Percentiles rank a stretch among this genome's conserved stretches.
Evolutionary conservation across 2,797 vertebrate species (phyloP).

Genomic region (Esox masquinongy): DNA sequence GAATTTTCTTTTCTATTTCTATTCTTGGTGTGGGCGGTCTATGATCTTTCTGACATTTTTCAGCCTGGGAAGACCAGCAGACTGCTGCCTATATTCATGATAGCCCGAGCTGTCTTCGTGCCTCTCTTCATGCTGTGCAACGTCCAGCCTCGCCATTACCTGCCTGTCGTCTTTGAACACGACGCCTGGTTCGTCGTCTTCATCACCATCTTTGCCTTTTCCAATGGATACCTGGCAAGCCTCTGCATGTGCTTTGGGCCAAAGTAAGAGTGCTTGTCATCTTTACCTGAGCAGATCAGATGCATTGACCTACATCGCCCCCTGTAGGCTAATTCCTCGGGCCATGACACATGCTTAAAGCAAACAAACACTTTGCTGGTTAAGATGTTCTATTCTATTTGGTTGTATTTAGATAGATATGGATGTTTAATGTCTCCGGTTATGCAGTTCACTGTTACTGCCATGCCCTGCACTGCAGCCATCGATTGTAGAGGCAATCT

Average conservation of each 20-base stretch:
- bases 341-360: no score
- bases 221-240: constrained; percentile 90
- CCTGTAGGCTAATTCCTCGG: no score
- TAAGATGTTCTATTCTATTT: no score
- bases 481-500: no score
- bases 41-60: constrained; percentile 4
- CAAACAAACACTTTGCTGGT: no score
- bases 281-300: not conserved
- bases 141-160: constrained; percentile 66
- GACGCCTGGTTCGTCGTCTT: constrained; percentile 84
- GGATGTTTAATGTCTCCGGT: no score
- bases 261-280: constrained; percentile 75
- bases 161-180: constrained; percentile 78
- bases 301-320: no score
- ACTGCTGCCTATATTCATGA: constrained; percentile 76
- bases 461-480: no score
- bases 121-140: constrained; percentile 93
- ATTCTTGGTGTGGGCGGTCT: not conserved
- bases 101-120: constrained; percentile 78
- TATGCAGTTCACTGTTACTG: no score
- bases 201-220: constrained; percentile 86
- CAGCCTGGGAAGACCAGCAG: constrained; percentile 81
- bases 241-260: constrained; percentile 94
- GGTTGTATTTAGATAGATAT: no score
- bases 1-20: not conserved